phyloP scores from a whole-genome alignment of 2,888 invertebrate genomes.

The Zygogramma bicolorata region DNA sequence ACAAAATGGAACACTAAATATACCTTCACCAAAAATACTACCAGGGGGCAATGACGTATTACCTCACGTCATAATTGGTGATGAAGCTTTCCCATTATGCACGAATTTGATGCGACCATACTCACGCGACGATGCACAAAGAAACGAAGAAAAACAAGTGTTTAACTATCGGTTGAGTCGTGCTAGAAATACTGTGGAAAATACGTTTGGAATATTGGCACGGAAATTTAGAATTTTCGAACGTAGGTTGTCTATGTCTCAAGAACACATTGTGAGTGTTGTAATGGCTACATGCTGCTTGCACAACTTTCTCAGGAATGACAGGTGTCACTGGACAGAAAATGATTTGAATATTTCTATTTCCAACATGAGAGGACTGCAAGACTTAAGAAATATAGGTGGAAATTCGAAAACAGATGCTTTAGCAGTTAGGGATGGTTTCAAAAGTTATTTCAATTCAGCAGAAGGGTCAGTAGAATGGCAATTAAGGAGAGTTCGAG shows the following conservation, averaged over 20 bases:
- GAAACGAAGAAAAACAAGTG: slow-evolving; percentile 48
- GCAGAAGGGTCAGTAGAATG: too few relatives aligned
- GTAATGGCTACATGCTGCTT: slow-evolving; percentile 16
- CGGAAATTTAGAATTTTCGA: slow-evolving; percentile 23
- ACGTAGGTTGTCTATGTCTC: slow-evolving; percentile 17
- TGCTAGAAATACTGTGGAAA: slow-evolving; percentile 56
- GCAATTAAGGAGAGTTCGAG: too few relatives aligned
- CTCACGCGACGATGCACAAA: slow-evolving; percentile 47
- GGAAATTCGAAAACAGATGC: too few relatives aligned
- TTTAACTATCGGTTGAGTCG: slow-evolving; percentile 58
- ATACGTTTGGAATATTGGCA: slow-evolving; percentile 44
- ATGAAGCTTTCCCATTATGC: slow-evolving; percentile 53
- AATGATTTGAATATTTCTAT: slow-evolving; percentile 11
- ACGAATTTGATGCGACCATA: slow-evolving; percentile 51
- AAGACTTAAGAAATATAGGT: not conserved
- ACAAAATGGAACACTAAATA: slow-evolving; percentile 12
- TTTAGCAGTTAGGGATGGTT: too few relatives aligned
- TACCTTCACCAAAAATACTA: slow-evolving; percentile 20
- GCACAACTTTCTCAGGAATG: slow-evolving; percentile 17
- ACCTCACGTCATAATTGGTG: slow-evolving; percentile 50
- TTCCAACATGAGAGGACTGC: slow-evolving; percentile 5
- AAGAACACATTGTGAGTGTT: slow-evolving; percentile 17
- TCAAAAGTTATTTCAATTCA: too few relatives aligned
- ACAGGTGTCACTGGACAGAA: slow-evolving; percentile 16
- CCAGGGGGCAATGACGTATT: slow-evolving; percentile 42